These are phyloP conservation scores for Cistogaster globosa DNA, from an alignment of 2,888 invertebrate species.

Conservation along the genomic window DNA sequence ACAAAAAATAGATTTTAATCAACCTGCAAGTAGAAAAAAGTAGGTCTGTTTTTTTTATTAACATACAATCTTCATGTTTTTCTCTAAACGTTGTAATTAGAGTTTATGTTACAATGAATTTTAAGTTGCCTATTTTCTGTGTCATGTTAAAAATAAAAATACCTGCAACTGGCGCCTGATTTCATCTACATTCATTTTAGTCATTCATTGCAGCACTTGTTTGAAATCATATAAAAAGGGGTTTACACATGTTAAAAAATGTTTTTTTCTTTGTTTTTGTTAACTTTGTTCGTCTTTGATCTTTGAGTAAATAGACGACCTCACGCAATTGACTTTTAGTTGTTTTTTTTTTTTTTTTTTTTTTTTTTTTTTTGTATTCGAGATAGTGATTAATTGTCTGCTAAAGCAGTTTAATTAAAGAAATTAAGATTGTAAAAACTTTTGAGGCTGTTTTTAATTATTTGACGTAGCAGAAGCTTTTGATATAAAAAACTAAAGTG, in stretches of 20 bases:
- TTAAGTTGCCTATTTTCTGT: conserved; percentile 19
- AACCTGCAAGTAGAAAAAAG: conserved; percentile 34
- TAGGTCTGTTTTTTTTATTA: conserved; percentile 56
- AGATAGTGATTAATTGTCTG: conserved; percentile 61
- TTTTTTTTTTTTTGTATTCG: background rate
- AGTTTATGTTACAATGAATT: conserved; percentile 47
- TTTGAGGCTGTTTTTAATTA: conserved; percentile 17
- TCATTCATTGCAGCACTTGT: conserved; percentile 27
- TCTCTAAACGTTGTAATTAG: conserved; percentile 72
- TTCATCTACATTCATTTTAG: background rate
- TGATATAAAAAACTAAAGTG: background rate
- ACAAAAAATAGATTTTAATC: conserved; percentile 8
- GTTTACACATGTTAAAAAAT: conserved; percentile 23
- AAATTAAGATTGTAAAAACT: background rate
- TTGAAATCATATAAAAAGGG: background rate
- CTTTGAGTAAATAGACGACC: conserved; percentile 29
- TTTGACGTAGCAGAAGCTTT: background rate
- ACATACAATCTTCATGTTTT: conserved; percentile 71
- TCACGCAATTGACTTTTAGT: conserved; percentile 64
- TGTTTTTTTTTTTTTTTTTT: background rate
- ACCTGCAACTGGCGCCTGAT: conserved; percentile 69
- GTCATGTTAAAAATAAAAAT: conserved; percentile 48
- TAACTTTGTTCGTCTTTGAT: conserved; percentile 32
- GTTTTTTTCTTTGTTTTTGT: conserved; percentile 10
- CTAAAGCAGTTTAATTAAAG: conserved; percentile 51